Evolutionary conservation across 2,113 vertebrate genomes (phyloP), one percentile per base, ranked within the genome.

Genomic region (Xerus inauris): DNA sequence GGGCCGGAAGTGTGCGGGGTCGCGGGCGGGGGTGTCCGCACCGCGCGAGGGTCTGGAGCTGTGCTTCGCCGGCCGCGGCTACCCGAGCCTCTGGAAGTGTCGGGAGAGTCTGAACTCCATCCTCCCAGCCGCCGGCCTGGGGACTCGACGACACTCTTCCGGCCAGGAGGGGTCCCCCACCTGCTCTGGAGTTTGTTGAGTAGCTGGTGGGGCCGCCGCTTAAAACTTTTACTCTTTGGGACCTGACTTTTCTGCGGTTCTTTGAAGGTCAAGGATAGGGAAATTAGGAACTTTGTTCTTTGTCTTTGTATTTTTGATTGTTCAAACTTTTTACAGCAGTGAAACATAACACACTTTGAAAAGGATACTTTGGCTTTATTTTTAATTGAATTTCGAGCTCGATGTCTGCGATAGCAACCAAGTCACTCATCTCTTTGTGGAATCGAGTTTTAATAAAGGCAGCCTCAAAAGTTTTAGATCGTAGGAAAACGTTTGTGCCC

Each of bases 181-280:
- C 1, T 28, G 75, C 90, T 20, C 71, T 30, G 4, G 62, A 73
- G 71, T 9, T 42, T 4, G 59, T 14, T 3, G 30, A 42, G n/a
- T 40, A 7, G 67, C 26, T 38, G 2, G 28, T 6, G 32, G 45
- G 85, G 67, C 84, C 19, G 71, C 72, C 28, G 2, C 75, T 42
- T 47, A 11, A 38, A 96, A 94, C 92, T 97, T 95, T 92, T 32
- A 47, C 38, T 49, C 19, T 54, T 19, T 32, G 80, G 22, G 65
- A 81, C 45, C 51, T 47, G 71, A 57, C 62, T 83, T 51, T 82
- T 71, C 54, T 26, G 67, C 45, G 12, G 24, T 75, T 47, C 51
- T 38, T 62, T 30, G 64, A 45, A 89, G 80, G 91, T 94, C 93
- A 71, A 10, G 62, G 69, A 9, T 32, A 8, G 64, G 47, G 87